These are phyloP conservation scores for Hydropotes inermis DNA, from an alignment of 2,113 vertebrate genomes.

Conservation along the genomic window DNA sequence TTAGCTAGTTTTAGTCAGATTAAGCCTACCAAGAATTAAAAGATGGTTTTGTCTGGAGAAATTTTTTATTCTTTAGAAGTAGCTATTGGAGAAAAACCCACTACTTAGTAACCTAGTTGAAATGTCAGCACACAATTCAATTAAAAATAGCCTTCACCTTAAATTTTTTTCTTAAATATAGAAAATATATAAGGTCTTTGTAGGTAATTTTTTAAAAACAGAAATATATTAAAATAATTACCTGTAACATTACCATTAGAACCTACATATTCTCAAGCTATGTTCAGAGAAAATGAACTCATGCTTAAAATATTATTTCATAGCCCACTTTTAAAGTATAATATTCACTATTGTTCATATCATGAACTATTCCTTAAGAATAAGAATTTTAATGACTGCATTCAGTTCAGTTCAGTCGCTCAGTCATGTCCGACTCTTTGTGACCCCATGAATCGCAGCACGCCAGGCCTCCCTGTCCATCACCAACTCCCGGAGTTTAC, in stretches of 20 bases:
- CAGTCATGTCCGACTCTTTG: no score
- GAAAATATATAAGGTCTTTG: not conserved
- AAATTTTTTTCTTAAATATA: slow-evolving; percentile 14
- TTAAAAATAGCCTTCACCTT: not conserved
- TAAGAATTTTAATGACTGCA: not conserved
- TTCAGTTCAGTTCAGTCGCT: not conserved
- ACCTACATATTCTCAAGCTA: not conserved
- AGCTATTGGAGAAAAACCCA: not conserved
- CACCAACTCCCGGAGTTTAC: no score
- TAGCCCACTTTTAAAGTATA: not conserved
- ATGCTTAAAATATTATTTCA: not conserved
- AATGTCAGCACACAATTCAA: not conserved
- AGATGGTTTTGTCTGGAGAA: not conserved
- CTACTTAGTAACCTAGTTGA: not conserved
- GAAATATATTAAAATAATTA: not conserved
- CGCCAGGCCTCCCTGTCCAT: no score
- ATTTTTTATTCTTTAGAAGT: not conserved
- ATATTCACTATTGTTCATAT: not conserved
- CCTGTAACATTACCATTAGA: not conserved
- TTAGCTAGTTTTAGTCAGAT: not conserved
- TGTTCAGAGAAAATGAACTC: not conserved
- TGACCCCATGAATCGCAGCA: no score
- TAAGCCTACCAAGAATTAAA: not conserved
- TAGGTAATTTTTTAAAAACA: not conserved
- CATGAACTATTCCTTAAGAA: not conserved